phyloP scores from a whole-genome alignment of 2,888 invertebrate species.

The Sisyra nigra region DNA sequence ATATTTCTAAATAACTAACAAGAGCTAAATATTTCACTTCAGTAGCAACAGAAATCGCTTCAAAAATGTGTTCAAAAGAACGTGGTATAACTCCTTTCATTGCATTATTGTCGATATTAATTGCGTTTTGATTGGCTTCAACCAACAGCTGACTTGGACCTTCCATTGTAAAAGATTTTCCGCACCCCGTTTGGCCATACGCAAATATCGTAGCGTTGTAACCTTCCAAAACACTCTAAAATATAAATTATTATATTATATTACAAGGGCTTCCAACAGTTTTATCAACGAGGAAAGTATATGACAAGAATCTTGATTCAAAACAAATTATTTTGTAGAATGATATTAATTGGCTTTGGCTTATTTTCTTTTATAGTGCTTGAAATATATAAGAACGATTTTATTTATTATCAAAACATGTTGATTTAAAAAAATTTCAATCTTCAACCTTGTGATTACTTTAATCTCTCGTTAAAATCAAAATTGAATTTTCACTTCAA shows the following conservation, averaged over 20 bases:
- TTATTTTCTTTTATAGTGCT: too few relatives aligned
- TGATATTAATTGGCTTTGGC: too few relatives aligned
- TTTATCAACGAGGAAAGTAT: too few relatives aligned
- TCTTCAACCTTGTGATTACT: too few relatives aligned
- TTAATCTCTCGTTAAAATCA: too few relatives aligned
- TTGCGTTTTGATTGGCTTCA: background rate
- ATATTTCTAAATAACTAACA: conserved; percentile 70
- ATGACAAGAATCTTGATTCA: too few relatives aligned
- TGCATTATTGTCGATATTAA: conserved; percentile 2
- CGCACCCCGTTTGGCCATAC: conserved; percentile 86
- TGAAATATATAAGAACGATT: too few relatives aligned
- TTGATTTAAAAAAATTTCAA: too few relatives aligned
- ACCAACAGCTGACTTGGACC: conserved; percentile 25
- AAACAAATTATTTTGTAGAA: too few relatives aligned
- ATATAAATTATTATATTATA: conserved; percentile 7
- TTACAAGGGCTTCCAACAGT: too few relatives aligned
- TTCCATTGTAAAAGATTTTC: conserved; percentile 85
- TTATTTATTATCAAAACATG: too few relatives aligned
- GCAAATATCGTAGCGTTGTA: conserved; percentile 90
- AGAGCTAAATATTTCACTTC: conserved; percentile 57
- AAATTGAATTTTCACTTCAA: too few relatives aligned
- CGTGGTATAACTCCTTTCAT: conserved; percentile 51
- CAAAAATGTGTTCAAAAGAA: conserved; percentile 79
- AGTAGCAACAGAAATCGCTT: conserved; percentile 59
- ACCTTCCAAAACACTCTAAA: conserved; percentile 64